Evolutionary conservation across 2,888 invertebrate species (phyloP).

Genomic region (Cheilosia scutellata): DNA sequence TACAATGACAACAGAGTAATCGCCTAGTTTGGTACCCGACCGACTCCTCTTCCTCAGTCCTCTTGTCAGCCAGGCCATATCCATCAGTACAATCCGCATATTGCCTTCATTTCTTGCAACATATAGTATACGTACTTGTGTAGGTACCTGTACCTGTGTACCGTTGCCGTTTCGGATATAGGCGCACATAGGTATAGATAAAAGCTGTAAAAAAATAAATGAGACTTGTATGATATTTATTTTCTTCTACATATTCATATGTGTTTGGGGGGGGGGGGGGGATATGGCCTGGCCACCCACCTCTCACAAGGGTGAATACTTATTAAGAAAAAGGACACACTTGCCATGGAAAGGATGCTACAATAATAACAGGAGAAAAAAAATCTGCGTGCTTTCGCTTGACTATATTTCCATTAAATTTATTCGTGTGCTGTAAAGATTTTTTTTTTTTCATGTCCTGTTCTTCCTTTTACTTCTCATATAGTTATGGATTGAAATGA

Average conservation of each 20-base stretch:
- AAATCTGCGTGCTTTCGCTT: slow-evolving; percentile 56
- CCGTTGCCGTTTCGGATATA: slow-evolving; percentile 54
- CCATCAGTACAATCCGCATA: slow-evolving; percentile 70
- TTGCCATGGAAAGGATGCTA: slow-evolving; percentile 67
- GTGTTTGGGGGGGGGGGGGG: neutral
- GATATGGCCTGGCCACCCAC: neutral
- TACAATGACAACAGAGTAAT: slow-evolving; percentile 73
- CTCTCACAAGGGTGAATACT: slow-evolving; percentile 66
- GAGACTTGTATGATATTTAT: slow-evolving; percentile 38
- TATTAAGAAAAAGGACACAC: slow-evolving; percentile 75
- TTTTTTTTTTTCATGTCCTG: slow-evolving; percentile 18
- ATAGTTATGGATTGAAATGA: slow-evolving; percentile 66
- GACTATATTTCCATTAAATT: slow-evolving; percentile 74
- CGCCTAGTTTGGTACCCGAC: slow-evolving; percentile 65
- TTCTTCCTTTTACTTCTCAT: slow-evolving; percentile 23
- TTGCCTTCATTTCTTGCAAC: slow-evolving; percentile 70
- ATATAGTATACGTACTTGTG: neutral
- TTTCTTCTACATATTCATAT: slow-evolving; percentile 65
- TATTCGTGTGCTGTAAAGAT: slow-evolving; percentile 64
- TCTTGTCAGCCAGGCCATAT: slow-evolving; percentile 37
- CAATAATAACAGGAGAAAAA: slow-evolving; percentile 61
- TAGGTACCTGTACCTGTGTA: slow-evolving; percentile 3
- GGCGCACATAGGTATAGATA: slow-evolving; percentile 26
- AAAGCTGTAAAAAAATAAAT: slow-evolving; percentile 42
- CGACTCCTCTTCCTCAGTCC: neutral